Evolutionary conservation across 2,113 vertebrate species (phyloP), one percentile per base, ranked within the genome.

Genomic region (Castor canadensis): DNA sequence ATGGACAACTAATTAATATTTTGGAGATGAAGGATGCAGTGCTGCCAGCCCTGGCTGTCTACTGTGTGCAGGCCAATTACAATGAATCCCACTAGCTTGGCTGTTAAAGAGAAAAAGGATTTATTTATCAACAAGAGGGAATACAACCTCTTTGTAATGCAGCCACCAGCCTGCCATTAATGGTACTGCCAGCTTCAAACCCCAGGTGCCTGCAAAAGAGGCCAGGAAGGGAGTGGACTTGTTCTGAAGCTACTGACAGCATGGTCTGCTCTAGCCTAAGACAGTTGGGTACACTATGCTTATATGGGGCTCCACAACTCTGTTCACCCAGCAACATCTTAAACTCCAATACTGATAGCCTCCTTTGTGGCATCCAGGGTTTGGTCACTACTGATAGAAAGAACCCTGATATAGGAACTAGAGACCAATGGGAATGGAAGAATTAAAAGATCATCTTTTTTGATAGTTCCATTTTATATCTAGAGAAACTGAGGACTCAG

Each of bases 1-100:
- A 16, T 81, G 64, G 82, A 97, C 94, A 97, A 83, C 97, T 97
- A 97, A 98, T 97, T 97, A 97, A 97, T 96, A 97, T 98, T 97
- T 96, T 76, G 49, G 81, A 96, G 96, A 96, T 93, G 95, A 94
- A 97, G 94, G 95, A 84, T 64, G 82, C 8, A 45, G n/a, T 49
- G 45, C 87, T 96, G 85, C 92, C 87, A 96, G 94, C 67, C 91
- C 91, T 38, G 12, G 96, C 90, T 95, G 82, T 97, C 96, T 1
- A 2, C 80, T 80, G 94, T 97, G 95, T 69, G 88, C 86, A 95
- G 73, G 93, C 52, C 96, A 84, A 85, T 94, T 95, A 91, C 71
- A 95, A 60, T 91, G 76, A 96, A 97, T 95, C 96, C 85, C 17
- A 64, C 91, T 92, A 95, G 95, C 83, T 92, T 97, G 88, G 94